Base-by-base conservation (phyloP, 2,113 vertebrate genomes). In the Leptobrachium ailaonicum region DNA sequence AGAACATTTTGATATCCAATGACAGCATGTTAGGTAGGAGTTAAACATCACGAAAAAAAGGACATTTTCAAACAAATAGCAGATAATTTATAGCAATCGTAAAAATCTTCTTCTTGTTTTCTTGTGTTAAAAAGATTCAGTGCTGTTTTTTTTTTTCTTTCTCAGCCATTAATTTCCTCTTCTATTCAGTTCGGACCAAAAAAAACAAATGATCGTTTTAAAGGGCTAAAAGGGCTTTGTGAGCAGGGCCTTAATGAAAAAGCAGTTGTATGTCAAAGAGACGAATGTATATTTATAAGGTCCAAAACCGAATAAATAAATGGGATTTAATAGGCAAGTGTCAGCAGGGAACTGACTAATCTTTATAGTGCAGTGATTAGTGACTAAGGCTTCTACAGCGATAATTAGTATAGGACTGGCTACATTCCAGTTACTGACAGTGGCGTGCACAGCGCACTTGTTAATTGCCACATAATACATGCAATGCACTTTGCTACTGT, bases 361-460 rank as follows among this genome's bases (percentile, higher is more conserved):
- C 83, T 85, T 85, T 82, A 84, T 86, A 20, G 3, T 85, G 84
- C 75, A 82, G 82, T 87, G 85, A 87, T 85, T 87, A 89, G 81
- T 3, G 0, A 75, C 81, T 68, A 69, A 73, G 77, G 82, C 77
- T 87, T 86, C 85, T 84, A 77, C 71, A 80, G 83, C 77, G 86
- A 86, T 86, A 88, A 89, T 85, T 81, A 89, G 83, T 69, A 83
- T 79, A 71, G 43, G 75, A 78, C 76, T 86, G 83, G 83, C 79
- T 83, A 73, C 79, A 76, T 68, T 80, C 80, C 83, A 84, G 69
- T 74, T 84, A 86, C 85, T 86, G 82, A 86, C 76, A 83, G 42
- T 82, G 76, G 73, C 70, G 84, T 66, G 82, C 80, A 80, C 45
- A 80, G 14, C 2, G 42, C 67, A 3, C 79, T 77, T 83, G 72